These are phyloP conservation scores for Tokudaia tokunoshimensis DNA, from an alignment of 2,797 vertebrate species.

Conservation along the genomic window DNA sequence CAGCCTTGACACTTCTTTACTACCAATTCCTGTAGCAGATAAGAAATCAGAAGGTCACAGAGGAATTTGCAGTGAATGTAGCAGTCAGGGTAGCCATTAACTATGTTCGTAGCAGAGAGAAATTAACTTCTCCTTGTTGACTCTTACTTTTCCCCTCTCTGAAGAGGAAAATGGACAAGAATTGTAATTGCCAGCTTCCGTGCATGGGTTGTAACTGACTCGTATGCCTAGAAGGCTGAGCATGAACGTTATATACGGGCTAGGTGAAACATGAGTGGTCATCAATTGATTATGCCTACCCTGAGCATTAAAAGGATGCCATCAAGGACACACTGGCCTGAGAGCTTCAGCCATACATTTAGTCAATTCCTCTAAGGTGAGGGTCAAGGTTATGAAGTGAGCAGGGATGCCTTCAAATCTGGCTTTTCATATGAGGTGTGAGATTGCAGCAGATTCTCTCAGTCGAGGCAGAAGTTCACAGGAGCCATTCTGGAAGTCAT, in stretches of 20 bases:
- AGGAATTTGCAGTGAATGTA: neutral
- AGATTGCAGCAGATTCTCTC: slow-evolving; percentile 27
- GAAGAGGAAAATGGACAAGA: slow-evolving; percentile 11
- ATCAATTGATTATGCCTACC: neutral
- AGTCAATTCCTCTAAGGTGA: neutral
- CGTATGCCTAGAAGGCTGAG: neutral
- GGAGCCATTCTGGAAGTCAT: slow-evolving; percentile 37
- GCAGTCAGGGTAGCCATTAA: neutral
- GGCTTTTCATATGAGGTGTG: neutral
- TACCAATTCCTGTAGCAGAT: neutral
- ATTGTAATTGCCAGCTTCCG: neutral
- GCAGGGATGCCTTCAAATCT: neutral
- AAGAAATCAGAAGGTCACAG: neutral
- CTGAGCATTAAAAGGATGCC: neutral
- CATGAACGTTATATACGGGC: neutral
- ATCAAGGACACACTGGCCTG: neutral
- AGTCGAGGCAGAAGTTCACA: neutral
- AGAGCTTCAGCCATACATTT: neutral
- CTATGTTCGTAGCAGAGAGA: neutral
- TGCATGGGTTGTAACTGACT: neutral
- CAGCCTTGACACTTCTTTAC: neutral
- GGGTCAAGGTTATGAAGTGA: neutral
- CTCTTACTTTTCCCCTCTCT: neutral
- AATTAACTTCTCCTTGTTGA: neutral
- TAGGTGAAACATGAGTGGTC: neutral